Evolutionary conservation across 2,797 vertebrate genomes (phyloP).

Genomic region (Rhinatrema bivittatum): DNA sequence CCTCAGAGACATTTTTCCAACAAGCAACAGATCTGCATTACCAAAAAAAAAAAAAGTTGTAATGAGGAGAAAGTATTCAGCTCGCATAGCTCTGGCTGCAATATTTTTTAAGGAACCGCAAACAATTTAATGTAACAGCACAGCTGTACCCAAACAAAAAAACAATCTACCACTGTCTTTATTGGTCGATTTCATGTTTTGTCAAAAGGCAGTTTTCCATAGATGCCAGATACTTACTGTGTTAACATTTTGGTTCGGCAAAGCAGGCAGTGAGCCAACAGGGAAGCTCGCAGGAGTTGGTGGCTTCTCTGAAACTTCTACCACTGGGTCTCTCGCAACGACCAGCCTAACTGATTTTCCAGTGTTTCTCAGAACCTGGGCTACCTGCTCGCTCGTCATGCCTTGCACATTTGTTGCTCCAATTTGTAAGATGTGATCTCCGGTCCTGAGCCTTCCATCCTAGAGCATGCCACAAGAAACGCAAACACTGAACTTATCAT

Average conservation of each 20-base stretch:
- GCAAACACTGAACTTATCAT: too few relatives aligned
- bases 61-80: too few relatives aligned
- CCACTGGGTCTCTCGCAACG: slow-evolving; percentile 70
- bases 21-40: too few relatives aligned
- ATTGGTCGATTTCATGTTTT: too few relatives aligned
- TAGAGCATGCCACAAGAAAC: slow-evolving; percentile 29
- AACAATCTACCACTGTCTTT: too few relatives aligned
- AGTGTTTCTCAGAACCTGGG: slow-evolving; percentile 82
- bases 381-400: slow-evolving; percentile 86
- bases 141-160: too few relatives aligned
- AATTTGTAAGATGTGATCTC: slow-evolving; percentile 87
- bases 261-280: slow-evolving; percentile 45
- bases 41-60: too few relatives aligned
- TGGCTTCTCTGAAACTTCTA: slow-evolving; percentile 37
- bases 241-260: slow-evolving; percentile 9
- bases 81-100: too few relatives aligned
- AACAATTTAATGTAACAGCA: too few relatives aligned
- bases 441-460: slow-evolving; percentile 87
- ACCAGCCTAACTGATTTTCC: slow-evolving; percentile 80
- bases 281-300: slow-evolving; percentile 64
- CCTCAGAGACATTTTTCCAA: too few relatives aligned
- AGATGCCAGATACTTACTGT: slow-evolving; percentile 56
- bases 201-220: too few relatives aligned
- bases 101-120: too few relatives aligned
- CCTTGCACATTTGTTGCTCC: slow-evolving; percentile 78